Conservation (phyloP, 1,140 invertebrate species). For the Phocides pigmalion region DNA sequence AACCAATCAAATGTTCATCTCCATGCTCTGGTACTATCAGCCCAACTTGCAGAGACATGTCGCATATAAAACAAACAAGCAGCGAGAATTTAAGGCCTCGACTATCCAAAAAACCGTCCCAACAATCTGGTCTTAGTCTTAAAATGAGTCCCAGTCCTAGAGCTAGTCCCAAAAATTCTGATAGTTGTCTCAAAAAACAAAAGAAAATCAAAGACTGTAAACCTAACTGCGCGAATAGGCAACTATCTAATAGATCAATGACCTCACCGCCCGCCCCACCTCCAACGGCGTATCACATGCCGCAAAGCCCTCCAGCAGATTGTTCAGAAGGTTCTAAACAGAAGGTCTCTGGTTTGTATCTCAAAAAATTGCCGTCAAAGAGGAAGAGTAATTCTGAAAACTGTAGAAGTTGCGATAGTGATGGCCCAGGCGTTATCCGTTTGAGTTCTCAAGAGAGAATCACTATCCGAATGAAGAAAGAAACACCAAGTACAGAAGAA, state of each 20-base stretch:
- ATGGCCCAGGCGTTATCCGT: slow-evolving; percentile 33
- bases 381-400: slow-evolving; percentile 37
- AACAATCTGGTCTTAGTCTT: slow-evolving; percentile 27
- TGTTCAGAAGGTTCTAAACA: slow-evolving; percentile 7
- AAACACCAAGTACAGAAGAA: slow-evolving; percentile 51
- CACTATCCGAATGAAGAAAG: slow-evolving; percentile 47
- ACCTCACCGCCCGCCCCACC: slow-evolving; percentile 26
- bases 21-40: background rate
- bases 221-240: slow-evolving; percentile 38
- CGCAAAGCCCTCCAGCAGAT: background rate
- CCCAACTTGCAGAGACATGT: too few species aligned
- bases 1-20: background rate
- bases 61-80: background rate
- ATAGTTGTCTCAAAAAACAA: slow-evolving; percentile 7
- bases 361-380: slow-evolving; percentile 44
- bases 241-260: slow-evolving; percentile 10
- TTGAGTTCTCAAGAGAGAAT: slow-evolving; percentile 54
- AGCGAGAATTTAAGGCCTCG: background rate
- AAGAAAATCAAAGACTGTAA: slow-evolving; percentile 32
- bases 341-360: slow-evolving; percentile 41
- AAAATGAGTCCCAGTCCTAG: slow-evolving; percentile 16
- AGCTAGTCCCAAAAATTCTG: slow-evolving; percentile 10
- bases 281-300: slow-evolving; percentile 17
- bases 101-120: background rate
- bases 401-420: slow-evolving; percentile 18